phyloP scores from a whole-genome alignment of 2,113 vertebrate species.

The Forbesichthys agassizii region DNA sequence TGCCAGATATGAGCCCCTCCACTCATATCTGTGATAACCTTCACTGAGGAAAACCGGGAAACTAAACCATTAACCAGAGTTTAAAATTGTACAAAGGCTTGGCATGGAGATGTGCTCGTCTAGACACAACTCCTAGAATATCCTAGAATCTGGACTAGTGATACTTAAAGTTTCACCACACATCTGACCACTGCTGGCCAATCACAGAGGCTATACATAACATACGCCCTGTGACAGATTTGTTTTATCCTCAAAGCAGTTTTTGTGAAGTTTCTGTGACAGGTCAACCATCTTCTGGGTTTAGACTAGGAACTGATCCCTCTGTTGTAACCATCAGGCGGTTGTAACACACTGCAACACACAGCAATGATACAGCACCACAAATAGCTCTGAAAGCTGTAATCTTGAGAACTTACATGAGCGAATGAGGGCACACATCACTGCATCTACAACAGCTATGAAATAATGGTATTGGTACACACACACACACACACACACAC shows the following conservation, averaged over 20 bases:
- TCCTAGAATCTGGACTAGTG: neutral
- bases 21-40: conserved; percentile 21
- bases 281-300: conserved; percentile 25
- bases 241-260: neutral
- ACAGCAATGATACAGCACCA: too few relatives aligned
- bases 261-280: conserved; percentile 7
- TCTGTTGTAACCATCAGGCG: conserved; percentile 1
- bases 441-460: conserved; percentile 6
- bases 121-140: too few relatives aligned
- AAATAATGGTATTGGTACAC: neutral
- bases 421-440: neutral
- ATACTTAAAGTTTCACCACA: neutral
- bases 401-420: neutral
- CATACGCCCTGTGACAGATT: neutral
- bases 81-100: too few relatives aligned
- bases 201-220: neutral
- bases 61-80: too few relatives aligned
- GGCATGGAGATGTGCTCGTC: neutral
- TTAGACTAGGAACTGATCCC: conserved; percentile 2
- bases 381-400: neutral
- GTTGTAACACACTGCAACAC: conserved; percentile 4
- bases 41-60: neutral
- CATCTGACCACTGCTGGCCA: neutral
- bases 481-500: neutral
- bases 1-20: neutral